Base-by-base conservation (phyloP, 2,797 vertebrate genomes). In the Oryzias dopingdopingensis region DNA sequence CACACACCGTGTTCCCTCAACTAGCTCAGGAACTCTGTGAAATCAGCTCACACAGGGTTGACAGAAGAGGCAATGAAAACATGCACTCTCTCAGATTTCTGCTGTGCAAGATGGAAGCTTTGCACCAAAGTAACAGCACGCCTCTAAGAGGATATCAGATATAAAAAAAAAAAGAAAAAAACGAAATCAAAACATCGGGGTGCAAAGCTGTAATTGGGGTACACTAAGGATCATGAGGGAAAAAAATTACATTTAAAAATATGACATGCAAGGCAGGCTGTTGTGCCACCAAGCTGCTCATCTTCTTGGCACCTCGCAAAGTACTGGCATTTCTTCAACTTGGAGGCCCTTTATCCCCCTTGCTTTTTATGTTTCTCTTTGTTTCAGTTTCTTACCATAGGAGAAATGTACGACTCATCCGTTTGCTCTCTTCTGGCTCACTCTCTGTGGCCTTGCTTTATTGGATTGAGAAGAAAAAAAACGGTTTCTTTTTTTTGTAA, bases 371-470 rank as follows among this genome's bases (percentile, higher is more conserved):
- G 49, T 75, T 65, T 57, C 50, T 65, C 63, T 81, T 72, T 76
- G 66, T 82, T 83, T 82, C 44, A 55, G 26, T 70, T 64, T 64
- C 78, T 78, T 63, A 77, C 51, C 71, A 51, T 61, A 77, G 74
- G 72, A 75, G 62, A 74, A 74, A 66, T 44, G 66, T 76, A 78
- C 62, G 71, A 78, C 50, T 74, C 46, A 17, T 65, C 62, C 12
- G 14, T 74, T 74, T 67, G 61, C 65, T 79, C 53, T 63, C 70
- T 67, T 81, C 82, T 87, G 77, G 76, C 86, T 81, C 59, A 40
- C 50, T 17, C 70, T 82, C 67, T 70, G 71, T 83, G 37, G 48
- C 18, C 24, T 63, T 60, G 65, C 37, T 70, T 84, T 82, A 83
- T 70, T 82, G 74, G 67, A 73, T 52, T 70, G 80, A 78, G 42